A percentile compares a stretch with the other conserved stretches of the same genome.
These are phyloP conservation scores for Ornithoptera alexandrae DNA, from an alignment of 2,888 invertebrate genomes.

Conservation along the genomic window DNA sequence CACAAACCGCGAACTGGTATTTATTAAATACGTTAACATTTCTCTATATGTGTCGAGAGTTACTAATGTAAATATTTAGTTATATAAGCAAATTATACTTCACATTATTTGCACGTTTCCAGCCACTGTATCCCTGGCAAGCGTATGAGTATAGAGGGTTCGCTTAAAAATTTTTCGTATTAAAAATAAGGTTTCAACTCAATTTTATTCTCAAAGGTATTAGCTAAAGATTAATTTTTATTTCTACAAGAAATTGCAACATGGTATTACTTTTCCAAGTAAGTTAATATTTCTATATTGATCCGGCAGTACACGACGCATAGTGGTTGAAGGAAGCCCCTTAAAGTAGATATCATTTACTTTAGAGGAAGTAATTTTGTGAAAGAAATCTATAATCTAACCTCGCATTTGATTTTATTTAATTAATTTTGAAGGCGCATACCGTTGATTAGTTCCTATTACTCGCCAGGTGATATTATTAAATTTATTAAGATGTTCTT, in stretches of 20 bases:
- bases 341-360: not conserved
- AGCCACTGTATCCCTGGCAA: too few relatives aligned
- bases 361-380: conserved; percentile 8
- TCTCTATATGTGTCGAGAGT: not conserved
- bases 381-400: too few relatives aligned
- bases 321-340: not conserved
- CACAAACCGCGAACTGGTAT: not conserved
- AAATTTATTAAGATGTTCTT: not conserved
- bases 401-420: not conserved
- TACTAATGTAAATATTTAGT: too few relatives aligned
- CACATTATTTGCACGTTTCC: too few relatives aligned
- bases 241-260: conserved; percentile 14
- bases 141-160: too few relatives aligned
- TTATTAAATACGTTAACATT: not conserved
- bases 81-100: too few relatives aligned
- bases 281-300: conserved; percentile 9
- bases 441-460: not conserved
- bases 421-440: not conserved
- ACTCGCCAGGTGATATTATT: too few relatives aligned
- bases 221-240: not conserved
- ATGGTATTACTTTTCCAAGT: conserved; percentile 1
- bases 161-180: too few relatives aligned
- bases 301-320: not conserved
- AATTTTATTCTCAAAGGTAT: not conserved
- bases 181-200: not conserved